Percentiles rank a stretch among this genome's conserved stretches.
Conservation (phyloP, 2,888 invertebrate genomes). For the Glyphotaelius pellucidus region DNA sequence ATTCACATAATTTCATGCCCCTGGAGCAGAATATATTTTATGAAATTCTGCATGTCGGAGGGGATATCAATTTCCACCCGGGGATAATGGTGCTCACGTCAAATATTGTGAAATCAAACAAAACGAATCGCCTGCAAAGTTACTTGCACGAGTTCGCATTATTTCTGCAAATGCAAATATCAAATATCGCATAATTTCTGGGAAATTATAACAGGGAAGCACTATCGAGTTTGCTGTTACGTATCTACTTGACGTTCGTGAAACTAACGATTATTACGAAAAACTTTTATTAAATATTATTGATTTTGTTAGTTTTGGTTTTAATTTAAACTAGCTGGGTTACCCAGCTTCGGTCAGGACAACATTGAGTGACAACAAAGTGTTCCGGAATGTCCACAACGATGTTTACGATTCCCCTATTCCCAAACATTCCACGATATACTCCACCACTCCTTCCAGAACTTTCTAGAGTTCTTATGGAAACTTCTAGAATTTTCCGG, state of each 20-base stretch:
- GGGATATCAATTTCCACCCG: neutral
- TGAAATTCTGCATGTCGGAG: neutral
- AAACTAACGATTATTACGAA: neutral
- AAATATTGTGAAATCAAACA: slow-evolving; percentile 27
- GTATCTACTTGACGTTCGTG: neutral
- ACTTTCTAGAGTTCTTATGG: too few relatives aligned
- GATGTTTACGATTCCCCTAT: too few relatives aligned
- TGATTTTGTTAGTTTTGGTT: neutral
- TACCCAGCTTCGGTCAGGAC: too few relatives aligned
- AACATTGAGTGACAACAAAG: too few relatives aligned
- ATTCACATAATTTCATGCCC: neutral
- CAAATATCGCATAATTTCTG: slow-evolving; percentile 47
- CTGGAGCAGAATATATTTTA: neutral
- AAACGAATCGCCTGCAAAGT: neutral
- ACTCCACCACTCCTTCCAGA: too few relatives aligned
- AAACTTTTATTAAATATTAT: neutral
- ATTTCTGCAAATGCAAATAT: slow-evolving; percentile 58
- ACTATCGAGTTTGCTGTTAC: neutral
- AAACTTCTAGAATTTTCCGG: too few relatives aligned
- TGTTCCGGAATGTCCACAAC: too few relatives aligned
- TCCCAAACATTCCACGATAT: too few relatives aligned
- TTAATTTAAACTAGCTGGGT: neutral
- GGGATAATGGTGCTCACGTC: neutral
- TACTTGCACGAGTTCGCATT: slow-evolving; percentile 11
- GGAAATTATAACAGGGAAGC: slow-evolving; percentile 48